Percentiles rank a stretch among this genome's conserved stretches.
These are phyloP conservation scores for Epizoanthus stellaris DNA, from an alignment of 92 coral and sea anemone genomes.

Conservation along the genomic window DNA sequence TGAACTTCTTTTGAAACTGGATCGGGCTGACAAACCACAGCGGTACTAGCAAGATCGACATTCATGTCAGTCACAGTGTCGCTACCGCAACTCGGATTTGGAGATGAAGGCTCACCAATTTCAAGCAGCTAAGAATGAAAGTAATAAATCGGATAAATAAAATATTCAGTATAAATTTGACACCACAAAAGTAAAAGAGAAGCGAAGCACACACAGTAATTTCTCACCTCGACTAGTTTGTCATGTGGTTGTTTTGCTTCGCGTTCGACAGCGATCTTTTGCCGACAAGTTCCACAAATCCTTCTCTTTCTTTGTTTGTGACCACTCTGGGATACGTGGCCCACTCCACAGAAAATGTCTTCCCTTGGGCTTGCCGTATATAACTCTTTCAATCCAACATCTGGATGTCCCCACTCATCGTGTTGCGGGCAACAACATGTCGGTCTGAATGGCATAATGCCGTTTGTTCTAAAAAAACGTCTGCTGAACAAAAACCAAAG, in stretches of 20 bases:
- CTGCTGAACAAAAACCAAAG: background rate
- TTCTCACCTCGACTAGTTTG: constrained; percentile 22
- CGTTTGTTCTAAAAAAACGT: background rate
- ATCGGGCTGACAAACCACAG: background rate
- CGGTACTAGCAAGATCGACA: background rate
- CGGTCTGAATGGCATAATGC: constrained; percentile 15
- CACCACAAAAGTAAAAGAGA: background rate
- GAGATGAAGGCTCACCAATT: no score
- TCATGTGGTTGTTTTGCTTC: constrained; percentile 6
- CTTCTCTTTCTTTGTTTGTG: constrained; percentile 12
- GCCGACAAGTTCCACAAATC: background rate
- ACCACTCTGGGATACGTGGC: background rate
- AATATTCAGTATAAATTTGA: background rate
- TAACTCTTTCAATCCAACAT: constrained; percentile 11
- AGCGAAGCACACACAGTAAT: constrained; percentile 11
- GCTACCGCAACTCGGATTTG: background rate
- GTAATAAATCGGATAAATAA: constrained; percentile 9
- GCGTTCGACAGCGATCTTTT: background rate
- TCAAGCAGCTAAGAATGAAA: background rate
- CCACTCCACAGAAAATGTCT: constrained; percentile 15
- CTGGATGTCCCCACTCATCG: constrained; percentile 9
- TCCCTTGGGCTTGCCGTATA: background rate
- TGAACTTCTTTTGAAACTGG: constrained; percentile 15
- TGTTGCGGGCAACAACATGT: constrained; percentile 18
- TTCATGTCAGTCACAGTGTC: background rate